Evolutionary conservation across 2,888 invertebrate genomes (phyloP).

Genomic region (Spilarctia lutea): DNA sequence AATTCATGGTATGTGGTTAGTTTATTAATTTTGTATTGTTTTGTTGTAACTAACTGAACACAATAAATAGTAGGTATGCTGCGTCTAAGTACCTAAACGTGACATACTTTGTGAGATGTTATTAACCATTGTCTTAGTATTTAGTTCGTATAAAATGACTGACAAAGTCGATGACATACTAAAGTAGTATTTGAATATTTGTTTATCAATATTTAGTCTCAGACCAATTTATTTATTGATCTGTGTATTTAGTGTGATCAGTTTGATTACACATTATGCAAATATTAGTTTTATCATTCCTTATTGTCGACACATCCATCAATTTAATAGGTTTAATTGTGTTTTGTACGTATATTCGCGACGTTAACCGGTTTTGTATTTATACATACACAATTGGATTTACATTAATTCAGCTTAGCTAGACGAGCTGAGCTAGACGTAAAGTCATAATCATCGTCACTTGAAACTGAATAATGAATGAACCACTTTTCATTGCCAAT

Average conservation of each 20-base stretch:
- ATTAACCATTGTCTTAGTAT: background rate
- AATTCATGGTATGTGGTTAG: slow-evolving; percentile 11
- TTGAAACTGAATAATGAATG: slow-evolving; percentile 7
- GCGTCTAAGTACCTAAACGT: background rate
- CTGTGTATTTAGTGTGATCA: background rate
- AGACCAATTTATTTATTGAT: too few relatives aligned
- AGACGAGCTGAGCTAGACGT: background rate
- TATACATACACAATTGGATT: background rate
- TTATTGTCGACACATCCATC: background rate
- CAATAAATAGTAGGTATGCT: background rate
- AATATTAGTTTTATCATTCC: background rate
- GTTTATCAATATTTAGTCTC: background rate
- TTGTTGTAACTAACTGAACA: background rate
- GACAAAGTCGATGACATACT: background rate
- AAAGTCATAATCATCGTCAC: background rate
- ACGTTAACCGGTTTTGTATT: background rate
- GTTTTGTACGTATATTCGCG: background rate
- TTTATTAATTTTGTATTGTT: background rate
- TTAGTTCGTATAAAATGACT: background rate
- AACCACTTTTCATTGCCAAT: slow-evolving; percentile 9
- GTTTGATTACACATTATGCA: background rate
- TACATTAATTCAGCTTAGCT: background rate
- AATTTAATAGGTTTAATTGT: background rate
- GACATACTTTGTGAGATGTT: background rate
- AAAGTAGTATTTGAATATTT: background rate